Evolutionary conservation across 2,113 vertebrate species (phyloP).

Genomic region (Uria lomvia): DNA sequence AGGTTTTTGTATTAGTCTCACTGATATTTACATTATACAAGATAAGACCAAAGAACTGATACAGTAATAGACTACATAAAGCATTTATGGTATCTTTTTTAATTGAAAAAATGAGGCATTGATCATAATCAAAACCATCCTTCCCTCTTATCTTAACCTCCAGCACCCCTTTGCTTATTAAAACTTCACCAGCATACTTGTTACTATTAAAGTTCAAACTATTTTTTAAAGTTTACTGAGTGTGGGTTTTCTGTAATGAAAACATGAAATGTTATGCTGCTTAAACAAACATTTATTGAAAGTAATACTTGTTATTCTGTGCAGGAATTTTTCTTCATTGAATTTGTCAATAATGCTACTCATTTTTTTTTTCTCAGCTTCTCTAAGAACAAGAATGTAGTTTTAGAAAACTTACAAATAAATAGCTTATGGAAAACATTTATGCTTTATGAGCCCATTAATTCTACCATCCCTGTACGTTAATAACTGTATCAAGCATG

Average conservation of each 20-base stretch:
- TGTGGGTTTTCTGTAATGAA: background rate
- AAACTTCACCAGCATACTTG: background rate
- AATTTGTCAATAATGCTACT: background rate
- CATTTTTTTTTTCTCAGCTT: background rate
- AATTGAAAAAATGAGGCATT: background rate
- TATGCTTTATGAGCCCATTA: background rate
- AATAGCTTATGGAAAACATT: background rate
- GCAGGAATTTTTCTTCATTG: background rate
- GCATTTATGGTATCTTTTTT: background rate
- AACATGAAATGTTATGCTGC: background rate
- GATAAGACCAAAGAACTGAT: background rate
- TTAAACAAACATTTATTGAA: background rate
- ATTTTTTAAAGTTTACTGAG: background rate
- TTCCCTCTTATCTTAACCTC: background rate
- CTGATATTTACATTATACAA: background rate
- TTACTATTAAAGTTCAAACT: background rate
- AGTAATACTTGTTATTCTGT: background rate
- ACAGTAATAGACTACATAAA: background rate
- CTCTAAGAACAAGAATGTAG: background rate
- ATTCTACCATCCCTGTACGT: background rate
- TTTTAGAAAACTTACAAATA: background rate
- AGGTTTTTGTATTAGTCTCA: background rate
- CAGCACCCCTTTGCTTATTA: background rate
- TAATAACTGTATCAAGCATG: background rate
- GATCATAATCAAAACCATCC: background rate